phyloP scores from a whole-genome alignment of 2,797 vertebrate species.

The Sarcophilus harrisii region DNA sequence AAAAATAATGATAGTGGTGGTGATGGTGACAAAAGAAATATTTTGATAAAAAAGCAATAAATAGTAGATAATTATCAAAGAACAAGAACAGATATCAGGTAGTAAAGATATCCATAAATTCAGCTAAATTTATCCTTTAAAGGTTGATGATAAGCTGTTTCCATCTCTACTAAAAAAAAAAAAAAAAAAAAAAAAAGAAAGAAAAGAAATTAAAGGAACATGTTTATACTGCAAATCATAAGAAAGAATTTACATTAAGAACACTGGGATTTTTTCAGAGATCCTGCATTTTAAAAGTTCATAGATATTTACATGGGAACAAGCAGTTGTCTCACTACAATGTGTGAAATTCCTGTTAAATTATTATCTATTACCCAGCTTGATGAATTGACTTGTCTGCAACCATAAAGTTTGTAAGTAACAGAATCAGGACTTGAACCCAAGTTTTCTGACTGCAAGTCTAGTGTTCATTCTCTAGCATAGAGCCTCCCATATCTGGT shows the following conservation, averaged over 20 bases:
- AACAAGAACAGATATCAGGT: background rate
- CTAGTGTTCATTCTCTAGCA: background rate
- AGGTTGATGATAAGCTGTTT: background rate
- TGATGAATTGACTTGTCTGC: background rate
- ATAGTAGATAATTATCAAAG: background rate
- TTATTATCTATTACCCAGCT: background rate
- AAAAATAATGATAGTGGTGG: background rate
- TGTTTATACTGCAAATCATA: background rate
- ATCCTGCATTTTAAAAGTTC: background rate
- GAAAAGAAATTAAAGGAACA: background rate
- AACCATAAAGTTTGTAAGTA: background rate
- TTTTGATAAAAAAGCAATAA: background rate
- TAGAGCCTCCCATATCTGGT: background rate
- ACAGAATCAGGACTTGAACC: background rate
- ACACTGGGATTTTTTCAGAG: background rate
- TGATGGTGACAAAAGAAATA: background rate
- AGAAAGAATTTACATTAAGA: background rate
- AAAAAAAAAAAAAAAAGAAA: background rate
- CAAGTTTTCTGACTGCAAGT: background rate
- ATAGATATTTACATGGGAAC: background rate
- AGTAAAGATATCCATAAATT: background rate
- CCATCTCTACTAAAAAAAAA: background rate
- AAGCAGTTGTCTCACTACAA: background rate
- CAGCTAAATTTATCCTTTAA: background rate
- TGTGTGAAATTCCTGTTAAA: background rate